Conservation (phyloP, 1,140 invertebrate species). For the Drosophila sturtevanti region DNA sequence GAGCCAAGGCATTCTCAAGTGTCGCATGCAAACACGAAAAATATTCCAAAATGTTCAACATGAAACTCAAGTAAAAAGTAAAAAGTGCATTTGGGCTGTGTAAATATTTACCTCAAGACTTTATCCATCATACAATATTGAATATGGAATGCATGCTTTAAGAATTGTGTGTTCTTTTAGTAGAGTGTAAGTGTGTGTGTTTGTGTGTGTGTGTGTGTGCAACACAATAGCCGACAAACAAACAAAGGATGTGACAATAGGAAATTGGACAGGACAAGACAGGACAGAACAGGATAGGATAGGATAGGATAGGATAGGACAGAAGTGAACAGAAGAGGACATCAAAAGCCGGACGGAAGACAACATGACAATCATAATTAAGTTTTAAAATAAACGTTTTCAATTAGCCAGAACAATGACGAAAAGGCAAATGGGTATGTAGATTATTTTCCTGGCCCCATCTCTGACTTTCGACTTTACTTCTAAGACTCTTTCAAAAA, state of each 20-base stretch:
- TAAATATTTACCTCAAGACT: constrained; percentile 27
- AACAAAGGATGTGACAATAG: constrained; percentile 4
- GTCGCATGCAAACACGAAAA: constrained; percentile 12
- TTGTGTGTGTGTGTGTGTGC: background rate
- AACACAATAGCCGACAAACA: background rate
- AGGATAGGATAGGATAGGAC: background rate
- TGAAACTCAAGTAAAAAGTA: constrained; percentile 7
- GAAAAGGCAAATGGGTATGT: constrained; percentile 16
- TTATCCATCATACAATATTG: constrained; percentile 1
- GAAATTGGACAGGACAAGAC: background rate
- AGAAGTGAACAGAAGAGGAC: constrained; percentile 18
- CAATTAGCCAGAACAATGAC: constrained; percentile 60
- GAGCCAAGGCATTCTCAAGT: constrained; percentile 19
- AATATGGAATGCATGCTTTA: constrained; percentile 4
- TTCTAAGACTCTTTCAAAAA: constrained; percentile 33
- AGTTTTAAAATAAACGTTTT: constrained; percentile 64
- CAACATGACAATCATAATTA: constrained; percentile 52
- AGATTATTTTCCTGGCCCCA: background rate
- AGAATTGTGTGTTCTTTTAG: constrained; percentile 3
- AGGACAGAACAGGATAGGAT: constrained; percentile 13
- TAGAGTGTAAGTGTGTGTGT: background rate
- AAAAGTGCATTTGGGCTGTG: constrained; percentile 10
- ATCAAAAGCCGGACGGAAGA: constrained; percentile 43
- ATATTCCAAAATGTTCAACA: constrained; percentile 25
- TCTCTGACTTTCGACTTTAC: constrained; percentile 24